These are phyloP conservation scores for Helicoverpa armigera DNA, from an alignment of 1,140 invertebrate genomes.

Conservation along the genomic window DNA sequence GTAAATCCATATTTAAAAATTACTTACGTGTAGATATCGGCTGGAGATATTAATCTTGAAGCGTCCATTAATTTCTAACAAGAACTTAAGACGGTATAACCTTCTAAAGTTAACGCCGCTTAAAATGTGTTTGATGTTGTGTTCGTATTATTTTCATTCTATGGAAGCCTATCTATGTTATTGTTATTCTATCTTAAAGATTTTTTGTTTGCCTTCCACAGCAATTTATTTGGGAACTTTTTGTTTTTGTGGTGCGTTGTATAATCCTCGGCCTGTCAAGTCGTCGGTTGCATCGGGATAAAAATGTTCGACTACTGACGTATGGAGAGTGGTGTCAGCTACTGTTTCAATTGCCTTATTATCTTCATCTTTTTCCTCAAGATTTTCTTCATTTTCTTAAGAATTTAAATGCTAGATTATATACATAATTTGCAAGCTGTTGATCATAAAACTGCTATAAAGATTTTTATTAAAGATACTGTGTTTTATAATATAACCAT, in stretches of 20 bases:
- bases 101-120: constrained; percentile 56
- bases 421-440: neutral
- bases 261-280: constrained; percentile 77
- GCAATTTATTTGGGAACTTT: constrained; percentile 82
- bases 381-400: neutral
- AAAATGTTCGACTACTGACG: constrained; percentile 67
- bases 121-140: constrained; percentile 70
- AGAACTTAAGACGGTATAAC: constrained; percentile 13
- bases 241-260: constrained; percentile 75
- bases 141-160: constrained; percentile 79
- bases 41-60: neutral
- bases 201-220: constrained; percentile 78
- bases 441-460: neutral
- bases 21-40: neutral
- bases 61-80: constrained; percentile 20
- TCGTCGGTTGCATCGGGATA: constrained; percentile 66
- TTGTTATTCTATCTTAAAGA: constrained; percentile 83
- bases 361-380: neutral
- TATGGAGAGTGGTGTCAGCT: constrained; percentile 58
- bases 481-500: constrained; percentile 13
- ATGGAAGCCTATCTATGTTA: constrained; percentile 72
- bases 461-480: neutral
- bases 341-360: constrained; percentile 23
- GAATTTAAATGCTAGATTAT: neutral
- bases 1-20: neutral